Conservation (phyloP, 2,113 vertebrate genomes). For the Proterorhinus semilunaris region DNA sequence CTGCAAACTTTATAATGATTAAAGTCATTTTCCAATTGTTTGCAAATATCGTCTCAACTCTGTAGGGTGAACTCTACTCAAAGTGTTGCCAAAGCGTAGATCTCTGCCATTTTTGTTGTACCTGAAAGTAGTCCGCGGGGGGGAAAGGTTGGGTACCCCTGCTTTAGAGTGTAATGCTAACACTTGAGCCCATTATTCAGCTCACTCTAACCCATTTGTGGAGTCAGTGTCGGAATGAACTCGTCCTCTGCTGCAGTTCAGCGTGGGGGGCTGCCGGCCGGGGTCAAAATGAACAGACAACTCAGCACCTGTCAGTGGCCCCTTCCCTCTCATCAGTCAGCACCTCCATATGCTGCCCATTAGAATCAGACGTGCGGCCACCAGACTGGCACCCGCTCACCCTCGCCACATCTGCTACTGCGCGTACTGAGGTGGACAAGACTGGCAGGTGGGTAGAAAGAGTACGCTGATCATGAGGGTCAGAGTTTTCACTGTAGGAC, state of each 20-base stretch:
- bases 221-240: conserved; percentile 36
- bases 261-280: conserved; percentile 3
- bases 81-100: too few species aligned
- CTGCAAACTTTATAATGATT: too few species aligned
- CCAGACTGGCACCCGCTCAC: conserved; percentile 56
- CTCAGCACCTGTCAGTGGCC: conserved; percentile 72
- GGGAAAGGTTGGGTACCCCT: too few species aligned
- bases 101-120: too few species aligned
- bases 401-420: conserved; percentile 73
- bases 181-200: too few species aligned
- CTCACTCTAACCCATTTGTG: neutral
- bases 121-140: too few species aligned
- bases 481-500: too few species aligned
- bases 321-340: conserved; percentile 68
- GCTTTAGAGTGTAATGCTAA: too few species aligned
- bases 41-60: too few species aligned
- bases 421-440: conserved; percentile 41
- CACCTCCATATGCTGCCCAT: conserved; percentile 79
- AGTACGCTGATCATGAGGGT: too few species aligned
- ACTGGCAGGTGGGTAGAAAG: conserved; percentile 20
- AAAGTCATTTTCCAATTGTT: too few species aligned
- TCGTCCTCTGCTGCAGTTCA: conserved; percentile 57
- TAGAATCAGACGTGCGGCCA: conserved; percentile 71
- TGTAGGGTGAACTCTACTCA: too few species aligned
- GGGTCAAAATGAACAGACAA: conserved; percentile 55